Conservation (phyloP, 2,888 invertebrate genomes). For the Agrilus mali region DNA sequence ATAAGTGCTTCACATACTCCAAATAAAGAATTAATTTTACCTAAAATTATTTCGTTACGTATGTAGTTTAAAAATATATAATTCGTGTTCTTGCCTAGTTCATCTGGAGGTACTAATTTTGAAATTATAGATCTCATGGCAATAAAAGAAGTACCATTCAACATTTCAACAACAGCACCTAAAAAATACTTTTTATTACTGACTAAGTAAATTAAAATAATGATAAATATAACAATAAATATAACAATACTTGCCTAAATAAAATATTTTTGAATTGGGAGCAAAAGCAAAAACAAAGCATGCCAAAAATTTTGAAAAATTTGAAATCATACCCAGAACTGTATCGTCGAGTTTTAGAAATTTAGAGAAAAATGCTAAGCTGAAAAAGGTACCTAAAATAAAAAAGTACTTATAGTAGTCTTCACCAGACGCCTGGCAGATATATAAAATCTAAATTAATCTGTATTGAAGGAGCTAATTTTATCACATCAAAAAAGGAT, state of each 20-base stretch:
- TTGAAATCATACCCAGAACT: slow-evolving; percentile 67
- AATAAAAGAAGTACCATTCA: slow-evolving; percentile 38
- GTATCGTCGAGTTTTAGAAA: slow-evolving; percentile 65
- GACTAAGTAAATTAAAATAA: not conserved
- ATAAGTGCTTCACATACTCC: slow-evolving; percentile 27
- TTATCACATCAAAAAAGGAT: too few relatives aligned
- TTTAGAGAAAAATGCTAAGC: slow-evolving; percentile 67
- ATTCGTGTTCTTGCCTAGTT: slow-evolving; percentile 37
- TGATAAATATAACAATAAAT: not conserved
- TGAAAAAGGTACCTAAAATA: slow-evolving; percentile 57
- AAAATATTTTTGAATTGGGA: slow-evolving; percentile 59
- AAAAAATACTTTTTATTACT: slow-evolving; percentile 12
- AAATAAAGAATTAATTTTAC: slow-evolving; percentile 36
- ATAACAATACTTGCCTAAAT: slow-evolving; percentile 43
- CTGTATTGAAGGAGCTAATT: too few relatives aligned
- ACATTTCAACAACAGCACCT: slow-evolving; percentile 39
- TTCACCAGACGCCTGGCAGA: too few relatives aligned
- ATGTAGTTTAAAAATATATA: not conserved
- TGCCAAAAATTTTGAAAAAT: slow-evolving; percentile 66
- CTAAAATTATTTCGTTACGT: slow-evolving; percentile 18
- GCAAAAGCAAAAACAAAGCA: slow-evolving; percentile 72
- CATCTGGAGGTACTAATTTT: slow-evolving; percentile 41
- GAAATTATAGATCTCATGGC: slow-evolving; percentile 44
- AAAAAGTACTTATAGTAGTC: too few relatives aligned
- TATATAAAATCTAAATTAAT: slow-evolving; percentile 3